Evolutionary conservation across 2,888 invertebrate species (phyloP), one percentile per base, ranked within the genome.

Genomic region (Aphodius granarius): DNA sequence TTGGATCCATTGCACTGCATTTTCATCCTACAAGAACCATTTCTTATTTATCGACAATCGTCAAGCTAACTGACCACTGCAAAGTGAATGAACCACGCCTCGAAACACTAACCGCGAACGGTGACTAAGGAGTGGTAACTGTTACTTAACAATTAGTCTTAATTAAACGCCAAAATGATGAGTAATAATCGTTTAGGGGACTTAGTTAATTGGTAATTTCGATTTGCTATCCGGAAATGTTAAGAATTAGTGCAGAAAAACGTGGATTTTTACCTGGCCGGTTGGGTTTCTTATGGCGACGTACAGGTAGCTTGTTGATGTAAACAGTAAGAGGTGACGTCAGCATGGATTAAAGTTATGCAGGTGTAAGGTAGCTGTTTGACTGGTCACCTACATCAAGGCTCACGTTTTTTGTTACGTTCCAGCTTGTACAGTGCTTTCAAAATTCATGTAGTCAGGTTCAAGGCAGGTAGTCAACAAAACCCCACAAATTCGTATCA

Each of bases 301-400:
- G 74, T 22, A 74, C 72, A 76, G 63, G 74, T 74, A 75, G 73
- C 71, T 72, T 74, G 62, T 76, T 72, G 65, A 63, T 68, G 68
- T 76, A 76, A 72, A 73, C 73, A 76, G 63, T 68, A 74, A 63
- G 23, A 64, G 66, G 21, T 76, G 76, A 76, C 74, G 76, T 74
- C 76, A 76, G 19, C 63, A 18, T 66, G 23, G n/a, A 72, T 72
- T 72, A 62, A 76, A 73, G 73, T 43, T 63, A 9, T 73, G 23
- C 21, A 73, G 74, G 73, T 66, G 76, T 68, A 72, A 63, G 23
- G 9, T 66, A 76, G 74, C 68, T 74, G 76, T 62, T 72, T 23
- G 16, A 20, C 23, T 72, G 74, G 76, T 76, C 72, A 73, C 74
- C 17, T 74, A 19, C 66, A 73, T 43, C n/a, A 43, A 16, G 9